Evolutionary conservation across 2,888 invertebrate species (phyloP), one percentile per base, ranked within the genome.

Genomic region (Hirtodrosophila alboralis): DNA sequence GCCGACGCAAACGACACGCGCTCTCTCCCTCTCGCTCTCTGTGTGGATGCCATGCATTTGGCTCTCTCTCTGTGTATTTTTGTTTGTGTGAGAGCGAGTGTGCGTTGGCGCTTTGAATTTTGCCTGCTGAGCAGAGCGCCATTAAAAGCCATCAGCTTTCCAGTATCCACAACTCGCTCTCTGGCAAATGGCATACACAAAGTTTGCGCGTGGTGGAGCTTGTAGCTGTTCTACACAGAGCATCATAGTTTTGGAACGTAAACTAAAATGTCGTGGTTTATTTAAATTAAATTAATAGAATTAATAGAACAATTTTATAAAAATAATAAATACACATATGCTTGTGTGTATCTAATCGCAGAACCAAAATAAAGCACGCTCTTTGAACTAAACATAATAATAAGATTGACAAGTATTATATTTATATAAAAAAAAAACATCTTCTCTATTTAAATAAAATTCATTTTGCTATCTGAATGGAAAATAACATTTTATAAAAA

Each of bases 1-100:
- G 79, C 81, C 73, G 81, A 53, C 79, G 81, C 81, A 78, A 53
- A 56, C 59, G 58, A 36, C 10, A 4, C 28, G 28, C 26, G 23
- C 62, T 51, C 44, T 56, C 49, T 54, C 8, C 34, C 38, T 33
- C 14, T 23, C 38, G 37, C 48, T 43, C 56, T 33, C 44, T 14
- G 5, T 62, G 75, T 80, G 77, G 66, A 73, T 36, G 34, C n/a
- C 21, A 49, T 54, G 56, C n/a, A 1, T 16, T 14, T 36, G 23
- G 12, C 0, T 9, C 14, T 23, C 4, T 33, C 10, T 30, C 23
- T 52, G 31, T 26, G n/a, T 28, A 36, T 54, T 36, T 33, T 31
- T 12, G 9, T 14, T 43, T 16, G 41, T 2, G 8, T 6, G 53
- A 4, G 68, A 40, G 53, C 41, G 33, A 27, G 31, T 4, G 10